Conservation (phyloP, 2,797 vertebrate species). For the Choloepus didactylus region DNA sequence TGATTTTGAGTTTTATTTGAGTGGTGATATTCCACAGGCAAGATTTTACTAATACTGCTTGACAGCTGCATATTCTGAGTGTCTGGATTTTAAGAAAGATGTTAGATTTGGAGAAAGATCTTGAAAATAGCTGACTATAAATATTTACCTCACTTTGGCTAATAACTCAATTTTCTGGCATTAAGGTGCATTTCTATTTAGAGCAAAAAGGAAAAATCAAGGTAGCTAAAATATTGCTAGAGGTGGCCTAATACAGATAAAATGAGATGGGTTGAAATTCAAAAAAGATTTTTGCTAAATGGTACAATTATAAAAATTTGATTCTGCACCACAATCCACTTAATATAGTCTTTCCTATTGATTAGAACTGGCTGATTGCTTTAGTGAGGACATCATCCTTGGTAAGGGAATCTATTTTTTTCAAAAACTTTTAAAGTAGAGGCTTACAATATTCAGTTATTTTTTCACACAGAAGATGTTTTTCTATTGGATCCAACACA, state of each 20-base stretch:
- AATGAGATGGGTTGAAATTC: conserved; percentile 41
- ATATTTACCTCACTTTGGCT: conserved; percentile 63
- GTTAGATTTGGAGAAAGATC: conserved; percentile 43
- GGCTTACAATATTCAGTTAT: not conserved
- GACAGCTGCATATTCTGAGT: conserved; percentile 70
- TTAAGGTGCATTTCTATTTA: conserved; percentile 46
- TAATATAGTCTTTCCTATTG: conserved; percentile 50
- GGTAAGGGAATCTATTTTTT: conserved; percentile 10
- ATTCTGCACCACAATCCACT: conserved; percentile 17
- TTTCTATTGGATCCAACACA: not conserved
- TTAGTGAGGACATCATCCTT: not conserved
- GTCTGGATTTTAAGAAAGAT: conserved; percentile 61
- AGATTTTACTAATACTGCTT: conserved; percentile 64
- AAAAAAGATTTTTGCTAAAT: conserved; percentile 44
- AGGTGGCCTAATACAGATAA: conserved; percentile 4
- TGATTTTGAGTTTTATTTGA: conserved; percentile 74
- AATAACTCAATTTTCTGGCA: conserved; percentile 54
- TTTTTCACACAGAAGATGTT: not conserved
- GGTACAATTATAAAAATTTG: conserved; percentile 34
- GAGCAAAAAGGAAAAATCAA: conserved; percentile 18
- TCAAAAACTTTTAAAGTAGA: not conserved
- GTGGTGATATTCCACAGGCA: conserved; percentile 28
- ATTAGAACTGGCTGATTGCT: not conserved
- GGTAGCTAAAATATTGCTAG: conserved; percentile 14
- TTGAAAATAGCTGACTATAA: conserved; percentile 57